Conservation (phyloP, 2,797 vertebrate genomes). For the Apogon hyalosoma region DNA sequence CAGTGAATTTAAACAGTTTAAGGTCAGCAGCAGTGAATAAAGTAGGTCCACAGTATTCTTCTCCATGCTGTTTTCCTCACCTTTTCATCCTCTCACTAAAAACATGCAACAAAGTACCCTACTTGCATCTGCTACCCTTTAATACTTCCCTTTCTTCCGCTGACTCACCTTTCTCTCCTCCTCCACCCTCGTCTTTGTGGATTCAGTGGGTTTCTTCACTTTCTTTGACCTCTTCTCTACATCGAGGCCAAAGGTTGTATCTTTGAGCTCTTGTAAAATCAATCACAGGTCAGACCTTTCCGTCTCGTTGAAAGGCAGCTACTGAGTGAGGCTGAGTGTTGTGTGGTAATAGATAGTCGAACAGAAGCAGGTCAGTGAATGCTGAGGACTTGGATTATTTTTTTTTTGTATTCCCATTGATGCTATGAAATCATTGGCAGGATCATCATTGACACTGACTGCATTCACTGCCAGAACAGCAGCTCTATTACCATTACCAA, state of each 20-base stretch:
- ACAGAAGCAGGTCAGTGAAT: constrained; percentile 25
- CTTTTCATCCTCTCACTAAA: constrained; percentile 33
- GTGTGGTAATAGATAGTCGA: constrained; percentile 26
- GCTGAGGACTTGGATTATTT: constrained; percentile 31
- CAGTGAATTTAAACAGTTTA: constrained; percentile 16
- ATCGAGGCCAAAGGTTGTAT: constrained; percentile 52
- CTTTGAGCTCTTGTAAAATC: constrained; percentile 44
- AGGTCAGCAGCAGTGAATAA: constrained; percentile 25
- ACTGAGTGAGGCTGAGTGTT: constrained; percentile 9
- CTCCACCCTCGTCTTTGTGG: not conserved
- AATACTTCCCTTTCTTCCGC: constrained; percentile 28
- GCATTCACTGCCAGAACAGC: constrained; percentile 18
- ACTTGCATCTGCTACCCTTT: constrained; percentile 19
- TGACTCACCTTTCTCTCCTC: constrained; percentile 10
- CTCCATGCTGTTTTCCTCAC: constrained; percentile 6
- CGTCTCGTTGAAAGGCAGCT: constrained; percentile 14
- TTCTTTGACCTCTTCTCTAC: constrained; percentile 20
- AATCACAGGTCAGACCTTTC: constrained; percentile 47
- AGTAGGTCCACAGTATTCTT: constrained; percentile 3
- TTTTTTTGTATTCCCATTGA: constrained; percentile 44
- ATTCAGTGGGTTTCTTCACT: constrained; percentile 25
- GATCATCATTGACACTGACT: constrained; percentile 33
- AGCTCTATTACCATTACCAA: too few species aligned
- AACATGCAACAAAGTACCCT: constrained; percentile 29
- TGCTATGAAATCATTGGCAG: constrained; percentile 40